Base-by-base conservation (phyloP, 2,888 invertebrate species). In the Pyrrhosoma nymphula region DNA sequence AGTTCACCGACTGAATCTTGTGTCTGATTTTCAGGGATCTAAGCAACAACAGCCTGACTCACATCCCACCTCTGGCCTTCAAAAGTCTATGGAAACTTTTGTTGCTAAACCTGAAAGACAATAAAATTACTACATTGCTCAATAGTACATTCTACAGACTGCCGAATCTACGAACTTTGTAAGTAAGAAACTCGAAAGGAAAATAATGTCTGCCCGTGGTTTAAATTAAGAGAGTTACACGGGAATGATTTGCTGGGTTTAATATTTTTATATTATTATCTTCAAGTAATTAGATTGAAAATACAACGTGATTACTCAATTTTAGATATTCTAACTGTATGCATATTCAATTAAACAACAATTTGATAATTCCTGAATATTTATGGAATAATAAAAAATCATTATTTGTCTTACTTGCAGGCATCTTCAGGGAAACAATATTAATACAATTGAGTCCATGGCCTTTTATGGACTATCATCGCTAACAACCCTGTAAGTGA, bases 401-500 rank as follows among this genome's bases (percentile, higher is more conserved):
- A 0, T n/a, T 47, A 8, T 95, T 69, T 56, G 55, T 63, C 95
- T 95, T 95, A 90, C 95, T 96, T 96, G 8, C 96, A 97, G 97
- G 90, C 96, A 96, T 95, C 96, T 97, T 26, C 96, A 96, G 95
- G 96, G 96, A 4, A 97, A 97, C 95, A 95, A 95, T 10, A 96
- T 97, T 56, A 95, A 95, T 63, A 96, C 95, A 12, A 95, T 97
- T 30, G 96, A 96, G 75, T 96, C 96, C 0, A 96, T 96, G 96
- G 96, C 97, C 8, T 96, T 97, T 95, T 96, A 96, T 95, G 97
- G 97, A 16, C 96, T 97, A 6, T 96, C 96, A 14, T 96, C 96
- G 10, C 96, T 97, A 23, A 96, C 96, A 26, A 96, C 96, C 39
- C 96, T 97, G 97, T 97, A 96, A 97, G 97, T 97, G 96, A 20